Percentiles rank a stretch among this genome's conserved stretches.
Evolutionary conservation across 2,113 vertebrate species (phyloP).

Genomic region (Nothocercus julius): DNA sequence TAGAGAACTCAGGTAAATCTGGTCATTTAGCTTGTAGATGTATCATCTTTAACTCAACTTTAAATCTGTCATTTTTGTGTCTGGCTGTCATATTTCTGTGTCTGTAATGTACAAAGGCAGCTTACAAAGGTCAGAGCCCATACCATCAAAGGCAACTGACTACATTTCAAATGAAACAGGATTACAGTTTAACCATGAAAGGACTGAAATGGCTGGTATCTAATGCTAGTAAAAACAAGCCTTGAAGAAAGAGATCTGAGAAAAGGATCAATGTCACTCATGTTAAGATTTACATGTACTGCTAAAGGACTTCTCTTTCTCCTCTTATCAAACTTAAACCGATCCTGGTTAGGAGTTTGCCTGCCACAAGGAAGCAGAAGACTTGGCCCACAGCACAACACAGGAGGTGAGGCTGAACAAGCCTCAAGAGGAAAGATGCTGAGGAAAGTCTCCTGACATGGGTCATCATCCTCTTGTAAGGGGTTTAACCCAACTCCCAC

Average conservation of each 20-base stretch:
- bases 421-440: fast-evolving
- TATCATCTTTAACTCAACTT: not conserved
- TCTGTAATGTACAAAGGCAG: not conserved
- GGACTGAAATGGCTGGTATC: not conserved
- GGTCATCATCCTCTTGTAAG: not conserved
- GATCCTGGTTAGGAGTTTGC: not conserved
- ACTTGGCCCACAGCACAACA: not conserved
- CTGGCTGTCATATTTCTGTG: not conserved
- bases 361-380: not conserved
- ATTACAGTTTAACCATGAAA: not conserved
- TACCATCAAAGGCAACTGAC: not conserved
- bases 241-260: not conserved
- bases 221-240: not conserved
- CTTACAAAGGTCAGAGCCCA: not conserved
- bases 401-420: not conserved
- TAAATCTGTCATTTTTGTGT: not conserved
- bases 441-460: not conserved
- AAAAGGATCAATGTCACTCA: not conserved
- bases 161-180: not conserved
- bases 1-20: not conserved
- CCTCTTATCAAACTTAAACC: not conserved
- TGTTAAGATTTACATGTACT: not conserved
- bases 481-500: not conserved
- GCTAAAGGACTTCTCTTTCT: not conserved
- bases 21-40: not conserved